Evolutionary conservation across 2,888 invertebrate genomes (phyloP), one percentile per base, ranked within the genome.

Genomic region (Dicyrtoma fusca): DNA sequence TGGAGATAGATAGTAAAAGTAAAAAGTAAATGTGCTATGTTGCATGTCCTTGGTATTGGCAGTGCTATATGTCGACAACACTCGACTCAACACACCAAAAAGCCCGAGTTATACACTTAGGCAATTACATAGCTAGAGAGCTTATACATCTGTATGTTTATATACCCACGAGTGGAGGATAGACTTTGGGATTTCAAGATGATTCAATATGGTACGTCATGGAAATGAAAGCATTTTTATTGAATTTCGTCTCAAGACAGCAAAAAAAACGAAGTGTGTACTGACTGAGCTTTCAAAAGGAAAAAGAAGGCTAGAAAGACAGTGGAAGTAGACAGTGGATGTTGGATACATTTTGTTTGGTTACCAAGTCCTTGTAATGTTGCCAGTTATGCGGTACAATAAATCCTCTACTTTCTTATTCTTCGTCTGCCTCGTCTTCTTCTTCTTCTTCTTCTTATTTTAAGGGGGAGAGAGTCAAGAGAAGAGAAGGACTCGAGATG

Each of bases 321-420:
- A 17, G 53, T 17, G 8, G 53, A 21, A 53, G 53, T 21, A 34
- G 34, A 34, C 34, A 34, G 34, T 34, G 34, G 14, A n/a, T 49
- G 49, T 49, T 5, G 49, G 19, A 53, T 53, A 21, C 53, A 55
- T 55, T 55, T 21, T 21, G 23, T 55, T 55, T 21, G 55, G 21
- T 55, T 8, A 34, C 34, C 4, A 34, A 53, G 19, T 53, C 21
- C 59, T 23, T 34, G 59, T 59, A 19, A 59, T 34, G n/a, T 25
- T 21, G 57, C 17, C 57, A 17, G 14, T 34, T 51, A 17, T 51
- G 17, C n/a, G 51, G 17, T 51, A 17, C 51, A 17, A 59, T 34
- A 59, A 23, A 59, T 13, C 19, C 26, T 59, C 23, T 59, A 23
- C 19, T 23, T 23, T 47, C 14, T 51, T 47, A n/a, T n/a, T n/a